phyloP scores from a whole-genome alignment of 2,888 invertebrate genomes.

The Cantharis nigra region DNA sequence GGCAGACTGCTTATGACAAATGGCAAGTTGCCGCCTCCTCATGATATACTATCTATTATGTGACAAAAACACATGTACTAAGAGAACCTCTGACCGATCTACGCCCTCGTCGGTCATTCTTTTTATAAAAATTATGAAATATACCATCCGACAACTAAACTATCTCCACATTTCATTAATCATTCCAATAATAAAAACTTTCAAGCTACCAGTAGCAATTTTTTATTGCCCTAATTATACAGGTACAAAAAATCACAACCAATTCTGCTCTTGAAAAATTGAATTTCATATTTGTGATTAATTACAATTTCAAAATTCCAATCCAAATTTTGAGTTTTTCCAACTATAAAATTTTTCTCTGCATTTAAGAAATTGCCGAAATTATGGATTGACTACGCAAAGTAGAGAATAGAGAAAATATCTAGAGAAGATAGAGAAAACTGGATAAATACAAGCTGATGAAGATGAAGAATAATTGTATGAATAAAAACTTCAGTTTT shows the following conservation, averaged over 20 bases:
- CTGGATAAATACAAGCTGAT: too few species aligned
- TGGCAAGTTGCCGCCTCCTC: conserved; percentile 46
- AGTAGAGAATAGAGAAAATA: too few species aligned
- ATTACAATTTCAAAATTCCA: too few species aligned
- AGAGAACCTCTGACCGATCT: conserved; percentile 47
- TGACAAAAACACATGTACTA: conserved; percentile 57
- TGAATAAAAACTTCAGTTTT: too few species aligned
- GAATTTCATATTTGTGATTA: too few species aligned
- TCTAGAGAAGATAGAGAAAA: too few species aligned
- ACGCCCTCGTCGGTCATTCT: conserved; percentile 43
- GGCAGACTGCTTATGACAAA: conserved; percentile 52
- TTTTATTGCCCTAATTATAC: not conserved
- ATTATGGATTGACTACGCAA: too few species aligned
- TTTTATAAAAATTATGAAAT: conserved; percentile 32
- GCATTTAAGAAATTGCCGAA: too few species aligned
- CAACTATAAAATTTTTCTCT: too few species aligned
- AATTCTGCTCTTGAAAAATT: too few species aligned
- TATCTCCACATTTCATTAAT: conserved; percentile 5
- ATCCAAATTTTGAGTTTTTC: too few species aligned
- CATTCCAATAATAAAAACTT: not conserved
- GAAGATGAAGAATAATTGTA: too few species aligned
- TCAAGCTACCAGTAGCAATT: not conserved
- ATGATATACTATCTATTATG: conserved; percentile 56
- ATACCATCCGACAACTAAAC: conserved; percentile 9
- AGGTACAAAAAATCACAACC: not conserved